These are phyloP conservation scores for Hydriomena furcata DNA, from an alignment of 2,888 invertebrate genomes.

Conservation along the genomic window DNA sequence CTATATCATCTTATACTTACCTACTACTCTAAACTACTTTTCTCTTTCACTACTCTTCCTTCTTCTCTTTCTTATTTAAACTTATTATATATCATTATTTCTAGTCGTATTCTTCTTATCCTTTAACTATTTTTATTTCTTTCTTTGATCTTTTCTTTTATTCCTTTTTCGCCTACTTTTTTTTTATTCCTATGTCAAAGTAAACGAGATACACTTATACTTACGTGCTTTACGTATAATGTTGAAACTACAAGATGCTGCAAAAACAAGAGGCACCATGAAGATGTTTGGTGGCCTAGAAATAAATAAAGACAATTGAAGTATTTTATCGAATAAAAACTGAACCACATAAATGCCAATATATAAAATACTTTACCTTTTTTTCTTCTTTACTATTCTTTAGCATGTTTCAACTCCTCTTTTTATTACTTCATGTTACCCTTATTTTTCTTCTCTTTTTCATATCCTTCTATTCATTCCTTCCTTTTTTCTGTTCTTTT, in stretches of 20 bases:
- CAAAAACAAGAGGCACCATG: no score
- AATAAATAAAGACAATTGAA: no score
- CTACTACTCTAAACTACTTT: no score
- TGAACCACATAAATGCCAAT: no score
- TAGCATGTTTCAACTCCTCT: neutral
- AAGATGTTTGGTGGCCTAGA: no score
- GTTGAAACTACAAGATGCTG: no score
- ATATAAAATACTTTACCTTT: no score
- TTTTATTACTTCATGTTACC: neutral
- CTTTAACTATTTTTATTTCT: no score
- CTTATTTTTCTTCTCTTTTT: neutral
- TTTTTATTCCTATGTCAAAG: neutral
- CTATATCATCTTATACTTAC: no score
- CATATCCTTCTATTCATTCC: neutral
- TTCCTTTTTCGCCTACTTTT: neutral
- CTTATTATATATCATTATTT: neutral
- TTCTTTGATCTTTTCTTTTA: neutral
- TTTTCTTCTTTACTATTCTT: neutral
- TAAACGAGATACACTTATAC: no score
- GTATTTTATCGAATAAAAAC: no score
- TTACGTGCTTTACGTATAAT: no score
- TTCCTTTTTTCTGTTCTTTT: neutral
- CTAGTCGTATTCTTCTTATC: neutral
- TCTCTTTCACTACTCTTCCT: neutral
- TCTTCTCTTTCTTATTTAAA: neutral